Evolutionary conservation across 2,797 vertebrate species (phyloP).

Genomic region (Tragopan temminckii): DNA sequence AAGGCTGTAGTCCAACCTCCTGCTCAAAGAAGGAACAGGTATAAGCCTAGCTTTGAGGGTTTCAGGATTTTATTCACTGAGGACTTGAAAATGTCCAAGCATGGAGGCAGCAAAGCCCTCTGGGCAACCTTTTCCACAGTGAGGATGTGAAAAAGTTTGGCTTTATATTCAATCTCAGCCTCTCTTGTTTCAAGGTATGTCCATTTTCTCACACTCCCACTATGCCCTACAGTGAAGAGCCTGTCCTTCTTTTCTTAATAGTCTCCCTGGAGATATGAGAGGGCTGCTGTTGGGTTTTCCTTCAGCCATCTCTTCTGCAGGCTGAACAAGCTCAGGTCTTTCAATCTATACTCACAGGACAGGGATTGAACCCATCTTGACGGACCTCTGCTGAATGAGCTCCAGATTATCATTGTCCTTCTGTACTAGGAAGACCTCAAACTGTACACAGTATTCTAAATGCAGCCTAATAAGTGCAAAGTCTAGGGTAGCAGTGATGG

Average conservation of each 20-base stretch:
- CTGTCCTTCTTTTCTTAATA: neutral
- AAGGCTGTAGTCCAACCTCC: neutral
- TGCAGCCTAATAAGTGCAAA: neutral
- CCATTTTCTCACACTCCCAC: neutral
- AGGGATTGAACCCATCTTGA: neutral
- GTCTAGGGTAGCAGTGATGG: neutral
- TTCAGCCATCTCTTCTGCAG: neutral
- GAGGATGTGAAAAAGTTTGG: neutral
- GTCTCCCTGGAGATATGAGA: accelerated
- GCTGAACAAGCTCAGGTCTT: neutral
- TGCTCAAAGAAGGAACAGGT: neutral
- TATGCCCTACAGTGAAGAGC: neutral
- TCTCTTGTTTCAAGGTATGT: neutral
- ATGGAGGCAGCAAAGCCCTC: neutral
- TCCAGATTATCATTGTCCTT: neutral
- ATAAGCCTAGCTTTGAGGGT: neutral
- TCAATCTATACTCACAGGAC: neutral
- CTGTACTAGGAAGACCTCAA: neutral
- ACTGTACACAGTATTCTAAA: neutral
- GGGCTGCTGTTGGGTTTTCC: neutral
- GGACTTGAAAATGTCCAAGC: neutral
- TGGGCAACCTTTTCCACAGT: neutral
- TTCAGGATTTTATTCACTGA: neutral
- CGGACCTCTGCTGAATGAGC: neutral
- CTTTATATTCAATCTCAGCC: neutral